Conservation (phyloP, 2,797 vertebrate species). For the Synanceia verrucosa region DNA sequence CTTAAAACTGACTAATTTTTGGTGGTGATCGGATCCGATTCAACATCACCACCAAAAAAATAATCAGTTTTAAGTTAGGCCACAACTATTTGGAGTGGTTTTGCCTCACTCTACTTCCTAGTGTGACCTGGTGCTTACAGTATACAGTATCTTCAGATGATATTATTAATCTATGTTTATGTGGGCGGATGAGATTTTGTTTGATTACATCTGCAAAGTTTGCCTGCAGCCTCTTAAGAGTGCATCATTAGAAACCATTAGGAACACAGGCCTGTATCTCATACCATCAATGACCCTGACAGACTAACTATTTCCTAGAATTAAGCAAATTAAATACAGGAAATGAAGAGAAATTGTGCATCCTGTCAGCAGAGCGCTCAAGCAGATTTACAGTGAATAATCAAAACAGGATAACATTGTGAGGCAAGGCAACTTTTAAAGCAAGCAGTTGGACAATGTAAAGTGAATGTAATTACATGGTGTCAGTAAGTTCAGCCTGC, state of each 20-base stretch:
- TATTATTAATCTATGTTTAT: background rate
- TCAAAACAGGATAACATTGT: background rate
- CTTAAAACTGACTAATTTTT: too few relatives aligned
- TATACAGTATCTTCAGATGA: background rate
- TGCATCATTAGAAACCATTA: slow-evolving; percentile 16
- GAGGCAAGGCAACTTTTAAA: slow-evolving; percentile 1
- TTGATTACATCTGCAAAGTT: background rate
- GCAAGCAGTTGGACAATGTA: background rate
- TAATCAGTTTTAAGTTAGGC: too few relatives aligned
- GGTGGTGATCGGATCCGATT: too few relatives aligned
- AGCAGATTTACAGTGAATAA: slow-evolving; percentile 10
- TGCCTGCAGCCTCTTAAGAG: background rate
- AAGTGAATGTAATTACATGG: slow-evolving; percentile 21
- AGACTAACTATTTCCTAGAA: slow-evolving; percentile 11
- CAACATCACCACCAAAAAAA: too few relatives aligned
- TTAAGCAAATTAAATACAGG: slow-evolving; percentile 12
- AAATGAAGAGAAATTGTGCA: slow-evolving; percentile 35
- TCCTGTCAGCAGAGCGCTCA: slow-evolving; percentile 20
- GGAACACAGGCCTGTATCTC: background rate
- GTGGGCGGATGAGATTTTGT: slow-evolving; percentile 10
- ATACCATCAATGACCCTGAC: background rate
- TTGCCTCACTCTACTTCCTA: background rate
- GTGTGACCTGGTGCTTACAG: background rate
- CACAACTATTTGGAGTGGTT: background rate
- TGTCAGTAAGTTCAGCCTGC: slow-evolving; percentile 3